Evolutionary conservation across 2,113 vertebrate genomes (phyloP).

Genomic region (Actenoides hombroni): DNA sequence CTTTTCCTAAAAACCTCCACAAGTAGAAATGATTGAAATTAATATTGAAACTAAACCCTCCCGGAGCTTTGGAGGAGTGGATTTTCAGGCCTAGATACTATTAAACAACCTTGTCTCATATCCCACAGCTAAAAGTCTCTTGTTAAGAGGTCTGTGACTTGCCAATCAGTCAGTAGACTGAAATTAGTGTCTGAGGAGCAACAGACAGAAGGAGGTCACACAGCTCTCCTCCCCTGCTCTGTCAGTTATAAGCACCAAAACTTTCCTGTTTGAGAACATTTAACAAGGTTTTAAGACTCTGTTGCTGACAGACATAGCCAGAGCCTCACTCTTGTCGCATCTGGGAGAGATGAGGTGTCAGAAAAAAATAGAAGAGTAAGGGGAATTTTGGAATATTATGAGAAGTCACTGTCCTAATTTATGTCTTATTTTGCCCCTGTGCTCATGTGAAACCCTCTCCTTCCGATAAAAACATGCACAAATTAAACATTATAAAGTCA

Average conservation of each 20-base stretch:
- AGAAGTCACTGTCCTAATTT: slow-evolving; percentile 48
- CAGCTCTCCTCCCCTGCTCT: not conserved
- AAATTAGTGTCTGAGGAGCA: slow-evolving; percentile 32
- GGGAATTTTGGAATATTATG: not conserved
- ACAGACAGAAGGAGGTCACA: slow-evolving; percentile 19
- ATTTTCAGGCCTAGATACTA: not conserved
- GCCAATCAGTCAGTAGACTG: slow-evolving; percentile 10
- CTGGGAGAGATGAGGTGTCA: not conserved
- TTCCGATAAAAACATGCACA: slow-evolving; percentile 44
- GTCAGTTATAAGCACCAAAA: not conserved
- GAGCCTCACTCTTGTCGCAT: not conserved
- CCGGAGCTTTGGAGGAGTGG: not conserved
- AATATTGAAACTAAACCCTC: not conserved
- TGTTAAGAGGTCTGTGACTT: not conserved
- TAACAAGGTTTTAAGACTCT: slow-evolving; percentile 24
- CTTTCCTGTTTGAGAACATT: slow-evolving; percentile 14
- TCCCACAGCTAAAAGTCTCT: not conserved
- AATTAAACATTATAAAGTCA: slow-evolving; percentile 60
- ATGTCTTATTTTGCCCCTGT: slow-evolving; percentile 43
- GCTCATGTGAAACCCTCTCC: slow-evolving; percentile 30
- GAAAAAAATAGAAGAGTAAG: slow-evolving; percentile 35
- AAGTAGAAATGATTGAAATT: not conserved
- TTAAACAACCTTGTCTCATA: not conserved
- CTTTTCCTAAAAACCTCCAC: not conserved
- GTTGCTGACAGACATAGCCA: slow-evolving; percentile 1